Evolutionary conservation across 2,113 vertebrate species (phyloP).

Genomic region (Stomatorhinus ivindoensis): DNA sequence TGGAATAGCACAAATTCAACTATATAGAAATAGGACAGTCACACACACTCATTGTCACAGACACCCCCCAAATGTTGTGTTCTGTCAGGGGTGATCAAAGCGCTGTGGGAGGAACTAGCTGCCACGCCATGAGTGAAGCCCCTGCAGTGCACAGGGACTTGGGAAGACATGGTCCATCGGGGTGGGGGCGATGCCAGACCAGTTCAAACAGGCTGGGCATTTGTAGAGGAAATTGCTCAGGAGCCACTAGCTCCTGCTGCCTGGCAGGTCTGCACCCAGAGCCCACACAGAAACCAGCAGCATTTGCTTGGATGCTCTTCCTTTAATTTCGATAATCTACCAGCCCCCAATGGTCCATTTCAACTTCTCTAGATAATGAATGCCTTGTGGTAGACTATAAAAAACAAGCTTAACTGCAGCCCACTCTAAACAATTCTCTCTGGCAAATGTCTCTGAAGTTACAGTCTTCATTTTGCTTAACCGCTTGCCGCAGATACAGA

Average conservation of each 20-base stretch:
- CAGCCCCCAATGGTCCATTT: background rate
- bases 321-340: background rate
- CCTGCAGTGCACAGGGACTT: background rate
- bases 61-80: background rate
- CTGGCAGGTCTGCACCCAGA: background rate
- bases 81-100: background rate
- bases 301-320: slow-evolving; percentile 2
- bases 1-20: background rate
- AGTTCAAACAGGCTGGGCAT: background rate
- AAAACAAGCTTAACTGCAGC: slow-evolving; percentile 6
- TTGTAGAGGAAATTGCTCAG: background rate
- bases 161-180: background rate
- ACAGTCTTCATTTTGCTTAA: background rate
- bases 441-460: background rate
- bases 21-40: background rate
- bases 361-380: slow-evolving; percentile 37
- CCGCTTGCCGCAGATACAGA: slow-evolving; percentile 4
- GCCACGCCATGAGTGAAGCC: background rate
- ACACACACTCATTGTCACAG: background rate
- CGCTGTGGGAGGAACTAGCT: background rate
- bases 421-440: background rate
- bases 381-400: slow-evolving; percentile 35
- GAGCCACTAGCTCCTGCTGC: background rate
- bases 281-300: slow-evolving; percentile 4
- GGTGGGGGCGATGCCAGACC: background rate